A percentile compares a stretch with the other conserved stretches of the same genome.
These are phyloP conservation scores for Alosa alosa DNA, from an alignment of 2,113 vertebrate genomes.

Conservation along the genomic window DNA sequence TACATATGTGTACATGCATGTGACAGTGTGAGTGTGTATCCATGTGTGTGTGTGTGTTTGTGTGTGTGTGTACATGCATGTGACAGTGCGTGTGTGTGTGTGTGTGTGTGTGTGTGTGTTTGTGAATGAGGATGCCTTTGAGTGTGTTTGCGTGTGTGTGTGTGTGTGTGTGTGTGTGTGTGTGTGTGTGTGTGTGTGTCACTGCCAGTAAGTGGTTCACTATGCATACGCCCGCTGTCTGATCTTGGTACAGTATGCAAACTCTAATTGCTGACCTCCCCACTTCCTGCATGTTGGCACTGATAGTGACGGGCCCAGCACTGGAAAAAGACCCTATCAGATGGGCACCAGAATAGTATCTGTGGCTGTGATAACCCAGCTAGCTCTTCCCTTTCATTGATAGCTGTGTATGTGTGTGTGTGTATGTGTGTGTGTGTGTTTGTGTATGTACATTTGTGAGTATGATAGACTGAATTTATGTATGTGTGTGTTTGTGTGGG, in stretches of 20 bases:
- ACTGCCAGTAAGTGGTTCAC: background rate
- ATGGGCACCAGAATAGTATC: background rate
- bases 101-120: background rate
- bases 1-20: background rate
- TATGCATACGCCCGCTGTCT: background rate
- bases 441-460: background rate
- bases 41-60: background rate
- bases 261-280: background rate
- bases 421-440: background rate
- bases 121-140: background rate
- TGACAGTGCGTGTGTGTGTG: background rate
- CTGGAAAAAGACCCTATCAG: background rate
- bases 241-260: slow-evolving; percentile 9
- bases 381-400: background rate
- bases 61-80: background rate
- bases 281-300: background rate
- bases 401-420: background rate
- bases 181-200: background rate
- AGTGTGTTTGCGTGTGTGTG: background rate
- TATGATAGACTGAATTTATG: background rate
- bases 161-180: background rate
- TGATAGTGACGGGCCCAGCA: background rate
- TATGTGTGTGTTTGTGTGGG: background rate
- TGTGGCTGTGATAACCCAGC: background rate
- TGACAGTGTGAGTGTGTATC: background rate